A percentile compares a stretch with the other conserved stretches of the same genome.
phyloP scores from a whole-genome alignment of 2,797 vertebrate species.

The Podarcis lilfordi region DNA sequence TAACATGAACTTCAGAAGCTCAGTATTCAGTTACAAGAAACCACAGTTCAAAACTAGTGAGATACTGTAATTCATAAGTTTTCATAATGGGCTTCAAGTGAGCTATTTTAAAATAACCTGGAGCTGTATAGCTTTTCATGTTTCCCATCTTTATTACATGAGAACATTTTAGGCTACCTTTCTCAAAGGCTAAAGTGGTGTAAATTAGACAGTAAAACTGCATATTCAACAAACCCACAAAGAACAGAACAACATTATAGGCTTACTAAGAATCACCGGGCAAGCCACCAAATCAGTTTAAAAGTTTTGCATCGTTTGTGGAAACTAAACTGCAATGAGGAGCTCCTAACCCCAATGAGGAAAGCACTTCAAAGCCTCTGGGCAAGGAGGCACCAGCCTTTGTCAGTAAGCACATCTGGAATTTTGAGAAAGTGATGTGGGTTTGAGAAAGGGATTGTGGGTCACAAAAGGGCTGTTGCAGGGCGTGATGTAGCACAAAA shows the following conservation, averaged over 20 bases:
- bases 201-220: background rate
- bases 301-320: background rate
- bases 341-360: background rate
- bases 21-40: slow-evolving; percentile 33
- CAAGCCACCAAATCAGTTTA: background rate
- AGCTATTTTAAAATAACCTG: background rate
- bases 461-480: too few species aligned
- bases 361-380: background rate
- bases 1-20: slow-evolving; percentile 15
- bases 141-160: background rate
- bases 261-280: background rate
- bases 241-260: background rate
- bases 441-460: too few species aligned
- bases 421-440: too few species aligned
- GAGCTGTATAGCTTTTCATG: background rate
- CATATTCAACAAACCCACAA: background rate
- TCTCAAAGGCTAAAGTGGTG: background rate
- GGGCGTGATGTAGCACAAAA: too few species aligned
- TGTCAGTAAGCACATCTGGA: too few species aligned
- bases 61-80: background rate
- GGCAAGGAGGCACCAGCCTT: too few species aligned
- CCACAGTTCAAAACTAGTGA: slow-evolving; percentile 37
- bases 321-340: background rate
- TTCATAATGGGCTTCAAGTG: background rate
- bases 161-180: background rate